These are phyloP conservation scores for Harpalus rufipes DNA, from an alignment of 2,888 invertebrate species.

Conservation along the genomic window DNA sequence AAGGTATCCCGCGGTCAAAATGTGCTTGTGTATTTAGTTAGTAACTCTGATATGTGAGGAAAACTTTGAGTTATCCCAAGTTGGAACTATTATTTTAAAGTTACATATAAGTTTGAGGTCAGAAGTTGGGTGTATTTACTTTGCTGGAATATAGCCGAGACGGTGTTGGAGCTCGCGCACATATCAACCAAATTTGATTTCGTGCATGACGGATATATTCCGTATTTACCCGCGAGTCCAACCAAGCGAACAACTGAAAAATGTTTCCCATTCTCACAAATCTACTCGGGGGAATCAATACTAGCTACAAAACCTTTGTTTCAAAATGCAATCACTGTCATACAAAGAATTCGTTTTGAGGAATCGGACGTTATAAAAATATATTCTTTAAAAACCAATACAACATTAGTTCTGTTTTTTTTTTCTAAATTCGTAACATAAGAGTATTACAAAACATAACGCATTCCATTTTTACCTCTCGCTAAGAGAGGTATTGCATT, in stretches of 20 bases:
- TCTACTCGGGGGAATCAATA: slow-evolving; percentile 34
- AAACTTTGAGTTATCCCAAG: slow-evolving; percentile 33
- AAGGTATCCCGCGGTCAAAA: slow-evolving; percentile 2
- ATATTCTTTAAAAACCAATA: too few relatives aligned
- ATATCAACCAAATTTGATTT: slow-evolving; percentile 45
- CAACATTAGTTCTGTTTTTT: too few relatives aligned
- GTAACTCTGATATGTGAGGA: slow-evolving; percentile 17
- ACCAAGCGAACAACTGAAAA: slow-evolving; percentile 29
- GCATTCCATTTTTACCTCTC: too few relatives aligned
- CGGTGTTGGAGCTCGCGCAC: slow-evolving; percentile 3
- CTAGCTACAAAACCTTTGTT: slow-evolving; percentile 20
- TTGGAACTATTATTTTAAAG: slow-evolving; percentile 44
- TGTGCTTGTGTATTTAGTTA: slow-evolving; percentile 35
- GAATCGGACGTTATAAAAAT: not conserved
- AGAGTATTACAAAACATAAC: too few relatives aligned
- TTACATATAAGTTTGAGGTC: slow-evolving; percentile 38
- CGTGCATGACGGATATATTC: slow-evolving; percentile 48
- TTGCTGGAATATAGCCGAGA: slow-evolving; percentile 14
- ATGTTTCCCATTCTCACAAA: slow-evolving; percentile 35
- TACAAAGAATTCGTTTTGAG: not conserved
- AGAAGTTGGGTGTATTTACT: slow-evolving; percentile 42
- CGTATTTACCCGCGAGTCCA: slow-evolving; percentile 32
- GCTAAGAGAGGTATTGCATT: too few relatives aligned
- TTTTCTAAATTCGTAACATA: too few relatives aligned
- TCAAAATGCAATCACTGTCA: slow-evolving; percentile 36